phyloP scores from a whole-genome alignment of 1,140 invertebrate species.

The Cydia amplana region DNA sequence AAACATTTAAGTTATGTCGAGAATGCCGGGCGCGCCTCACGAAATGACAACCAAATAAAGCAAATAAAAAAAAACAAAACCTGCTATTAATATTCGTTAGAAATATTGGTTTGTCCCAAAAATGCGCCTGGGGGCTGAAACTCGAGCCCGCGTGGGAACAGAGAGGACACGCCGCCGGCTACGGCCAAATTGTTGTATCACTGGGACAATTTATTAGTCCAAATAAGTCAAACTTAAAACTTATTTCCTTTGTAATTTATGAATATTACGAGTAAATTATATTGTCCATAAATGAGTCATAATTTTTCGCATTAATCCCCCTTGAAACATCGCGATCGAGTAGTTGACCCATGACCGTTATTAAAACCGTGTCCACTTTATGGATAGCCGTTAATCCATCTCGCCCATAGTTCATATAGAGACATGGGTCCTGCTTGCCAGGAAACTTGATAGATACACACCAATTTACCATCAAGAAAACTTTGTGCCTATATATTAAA shows the following conservation, averaged over 20 bases:
- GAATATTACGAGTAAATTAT: not conserved
- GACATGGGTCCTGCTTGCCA: not conserved
- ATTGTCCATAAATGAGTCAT: not conserved
- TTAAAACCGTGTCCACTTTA: conserved; percentile 4
- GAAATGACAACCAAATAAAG: conserved; percentile 51
- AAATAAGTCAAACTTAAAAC: conserved; percentile 50
- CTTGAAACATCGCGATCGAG: not conserved
- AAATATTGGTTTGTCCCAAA: conserved; percentile 77
- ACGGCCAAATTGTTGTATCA: conserved; percentile 53
- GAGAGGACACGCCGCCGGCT: conserved; percentile 54
- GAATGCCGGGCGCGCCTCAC: conserved; percentile 53
- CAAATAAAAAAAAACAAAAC: conserved; percentile 67
- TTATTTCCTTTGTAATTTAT: conserved; percentile 59
- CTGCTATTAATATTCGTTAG: conserved; percentile 76
- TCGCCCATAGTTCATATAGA: not conserved
- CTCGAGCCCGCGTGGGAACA: conserved; percentile 67
- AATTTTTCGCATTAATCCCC: not conserved
- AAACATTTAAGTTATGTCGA: conserved; percentile 37
- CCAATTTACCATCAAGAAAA: too few relatives aligned
- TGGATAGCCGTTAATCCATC: not conserved
- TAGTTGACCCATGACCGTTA: not conserved
- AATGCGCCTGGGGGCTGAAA: conserved; percentile 73
- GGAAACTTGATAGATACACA: conserved; percentile 11
- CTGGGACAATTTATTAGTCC: conserved; percentile 58
- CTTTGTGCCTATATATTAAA: too few relatives aligned